Evolutionary conservation across 2,888 invertebrate genomes (phyloP), one percentile per base, ranked within the genome.

Genomic region (Pterobdella sp.): DNA sequence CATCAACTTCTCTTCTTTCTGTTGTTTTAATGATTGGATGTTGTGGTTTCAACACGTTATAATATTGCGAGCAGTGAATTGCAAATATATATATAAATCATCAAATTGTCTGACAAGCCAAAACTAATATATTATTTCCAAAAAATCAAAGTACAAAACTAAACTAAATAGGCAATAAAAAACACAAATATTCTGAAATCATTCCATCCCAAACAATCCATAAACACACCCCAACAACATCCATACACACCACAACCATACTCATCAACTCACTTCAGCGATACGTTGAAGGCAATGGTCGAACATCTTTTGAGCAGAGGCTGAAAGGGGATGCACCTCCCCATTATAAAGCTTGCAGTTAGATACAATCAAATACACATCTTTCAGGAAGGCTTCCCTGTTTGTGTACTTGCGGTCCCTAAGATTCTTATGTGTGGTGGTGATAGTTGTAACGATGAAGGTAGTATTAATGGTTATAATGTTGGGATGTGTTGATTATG

Each of bases 311-410:
- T 91, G 90, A 0, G 95, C 93, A 0, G 92, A 91, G 18, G 90
- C 86, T 0, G 95, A 95, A 73, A 94, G 76, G 22, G 90, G 88
- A 84, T 91, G 92, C 10, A 29, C 29, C 4, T 26, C 29, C 37
- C 93, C 96, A 84, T 97, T 97, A 81, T 95, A 97, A 0, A 92
- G 84, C 2, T 88, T 89, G 14, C 95, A 94, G 85, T 99, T 99
- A 81, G 94, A 93, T 0, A 94, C 91, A 78, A 99, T 95, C 84
- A 93, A 93, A 84, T 93, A 92, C 1, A 98, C 91, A 84, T 99
- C 98, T 0, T 90, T 90, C 0, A 98, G 85, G 84, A 97, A 97
- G 78, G 93, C 92, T 82, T 94, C 94, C n/a, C 98, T 87, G 78
- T 91, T 92, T 80, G 92, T 92, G 82, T 99, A 99, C 79, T 91